A percentile compares a stretch with the other conserved stretches of the same genome.
phyloP scores from a whole-genome alignment of 2,113 vertebrate genomes.

The Diadophis punctatus region DNA sequence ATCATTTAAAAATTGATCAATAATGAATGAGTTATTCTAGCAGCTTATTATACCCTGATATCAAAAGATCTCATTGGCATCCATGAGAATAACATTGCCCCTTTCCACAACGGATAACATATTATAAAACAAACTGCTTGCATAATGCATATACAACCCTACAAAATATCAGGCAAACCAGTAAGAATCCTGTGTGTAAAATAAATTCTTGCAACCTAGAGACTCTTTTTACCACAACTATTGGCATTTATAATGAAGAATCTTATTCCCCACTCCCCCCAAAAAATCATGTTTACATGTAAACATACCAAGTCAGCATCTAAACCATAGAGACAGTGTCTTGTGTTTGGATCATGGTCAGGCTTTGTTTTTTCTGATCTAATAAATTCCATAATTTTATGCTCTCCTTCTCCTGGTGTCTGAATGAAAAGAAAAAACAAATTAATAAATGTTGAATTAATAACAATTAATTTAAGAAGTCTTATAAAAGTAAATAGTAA shows the following conservation, averaged over 20 bases:
- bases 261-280: too few species aligned
- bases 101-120: neutral
- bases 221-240: neutral
- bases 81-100: neutral
- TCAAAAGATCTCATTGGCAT: neutral
- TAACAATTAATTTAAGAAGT: constrained; percentile 21
- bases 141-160: neutral
- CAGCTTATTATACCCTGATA: neutral
- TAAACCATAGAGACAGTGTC: constrained; percentile 96
- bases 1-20: neutral
- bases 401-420: constrained; percentile 98
- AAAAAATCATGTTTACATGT: neutral
- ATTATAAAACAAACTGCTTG: neutral
- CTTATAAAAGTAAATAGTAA: constrained; percentile 63
- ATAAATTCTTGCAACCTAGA: neutral
- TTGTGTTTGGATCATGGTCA: constrained; percentile 89
- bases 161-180: neutral
- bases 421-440: constrained; percentile 54
- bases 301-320: constrained; percentile 94
- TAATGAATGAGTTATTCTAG: neutral
- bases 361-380: constrained; percentile 86
- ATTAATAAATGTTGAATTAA: constrained; percentile 20
- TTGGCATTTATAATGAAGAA: accelerated
- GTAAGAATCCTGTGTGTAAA: neutral
- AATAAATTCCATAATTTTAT: constrained; percentile 99